Conservation (phyloP, 2,888 invertebrate species). For the Lomographa bimaculata region DNA sequence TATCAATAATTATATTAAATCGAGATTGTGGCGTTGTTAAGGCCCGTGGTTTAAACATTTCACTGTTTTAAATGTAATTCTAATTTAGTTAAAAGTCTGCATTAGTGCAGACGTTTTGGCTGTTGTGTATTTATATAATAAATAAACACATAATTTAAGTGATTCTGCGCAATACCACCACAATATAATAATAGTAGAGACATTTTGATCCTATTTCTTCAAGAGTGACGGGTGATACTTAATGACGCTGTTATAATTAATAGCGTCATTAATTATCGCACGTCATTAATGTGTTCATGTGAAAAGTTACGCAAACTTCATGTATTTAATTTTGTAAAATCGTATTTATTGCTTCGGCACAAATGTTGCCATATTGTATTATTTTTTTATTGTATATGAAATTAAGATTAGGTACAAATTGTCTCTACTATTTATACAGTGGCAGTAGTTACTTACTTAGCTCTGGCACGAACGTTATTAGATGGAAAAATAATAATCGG, state of each 20-base stretch:
- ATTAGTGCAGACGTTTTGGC: conserved; percentile 50
- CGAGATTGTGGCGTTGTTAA: conserved; percentile 42
- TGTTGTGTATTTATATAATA: conserved; percentile 67
- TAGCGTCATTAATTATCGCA: no score
- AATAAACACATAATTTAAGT: conserved; percentile 40
- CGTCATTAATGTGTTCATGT: no score
- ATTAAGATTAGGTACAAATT: no score
- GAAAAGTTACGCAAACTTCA: no score
- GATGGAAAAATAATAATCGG: conserved; percentile 50
- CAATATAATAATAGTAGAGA: conserved; percentile 9
- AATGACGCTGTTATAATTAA: no score
- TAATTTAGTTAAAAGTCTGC: conserved; percentile 43
- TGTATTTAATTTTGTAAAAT: no score
- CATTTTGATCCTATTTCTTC: background rate
- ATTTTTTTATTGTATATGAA: no score
- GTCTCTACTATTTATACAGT: conserved; percentile 15
- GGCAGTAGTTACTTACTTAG: conserved; percentile 37
- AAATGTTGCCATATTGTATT: no score
- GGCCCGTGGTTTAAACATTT: conserved; percentile 20
- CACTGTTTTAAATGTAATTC: conserved; percentile 33
- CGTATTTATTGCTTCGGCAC: no score
- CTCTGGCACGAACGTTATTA: conserved; percentile 55
- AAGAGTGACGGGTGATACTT: no score
- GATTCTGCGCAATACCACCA: conserved; percentile 53
- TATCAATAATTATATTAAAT: conserved; percentile 58